These are phyloP conservation scores for Caenorhabditis wallacei DNA, from an alignment of 2,888 invertebrate genomes.

Conservation along the genomic window DNA sequence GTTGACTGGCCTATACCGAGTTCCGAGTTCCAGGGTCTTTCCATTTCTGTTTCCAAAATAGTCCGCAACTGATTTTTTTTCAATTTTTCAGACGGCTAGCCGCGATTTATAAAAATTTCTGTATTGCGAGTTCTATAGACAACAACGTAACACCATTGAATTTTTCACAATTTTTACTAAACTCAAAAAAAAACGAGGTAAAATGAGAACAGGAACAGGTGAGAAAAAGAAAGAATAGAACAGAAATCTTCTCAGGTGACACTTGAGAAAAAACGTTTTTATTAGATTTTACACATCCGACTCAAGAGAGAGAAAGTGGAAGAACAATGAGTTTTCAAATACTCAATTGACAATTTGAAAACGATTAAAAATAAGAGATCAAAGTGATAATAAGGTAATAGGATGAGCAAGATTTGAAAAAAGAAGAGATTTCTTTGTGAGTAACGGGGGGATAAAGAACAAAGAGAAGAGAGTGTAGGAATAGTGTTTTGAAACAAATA, in stretches of 20 bases:
- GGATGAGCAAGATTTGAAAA: background rate
- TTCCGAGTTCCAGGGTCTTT: too few relatives aligned
- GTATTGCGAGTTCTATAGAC: too few relatives aligned
- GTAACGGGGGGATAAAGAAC: background rate
- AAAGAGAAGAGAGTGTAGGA: background rate
- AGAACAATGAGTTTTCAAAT: background rate
- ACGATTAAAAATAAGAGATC: background rate
- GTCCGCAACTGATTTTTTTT: too few relatives aligned
- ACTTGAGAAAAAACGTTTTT: conserved; percentile 38
- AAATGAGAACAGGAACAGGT: conserved; percentile 7
- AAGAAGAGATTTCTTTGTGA: conserved; percentile 2
- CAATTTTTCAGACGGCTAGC: too few relatives aligned
- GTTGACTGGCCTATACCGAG: too few relatives aligned
- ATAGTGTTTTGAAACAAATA: conserved; percentile 49
- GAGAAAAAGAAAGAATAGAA: conserved; percentile 28
- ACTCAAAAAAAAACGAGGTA: background rate
- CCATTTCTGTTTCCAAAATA: too few relatives aligned
- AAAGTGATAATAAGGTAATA: background rate
- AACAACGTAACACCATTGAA: too few relatives aligned
- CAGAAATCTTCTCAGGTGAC: conserved; percentile 5
- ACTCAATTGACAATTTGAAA: background rate
- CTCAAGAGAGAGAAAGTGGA: conserved; percentile 1
- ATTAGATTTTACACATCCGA: conserved; percentile 43
- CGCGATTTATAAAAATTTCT: too few relatives aligned
- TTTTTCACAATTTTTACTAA: too few relatives aligned